Evolutionary conservation across 2,113 vertebrate genomes (phyloP), one percentile per base, ranked within the genome.

Genomic region (Channa argus): DNA sequence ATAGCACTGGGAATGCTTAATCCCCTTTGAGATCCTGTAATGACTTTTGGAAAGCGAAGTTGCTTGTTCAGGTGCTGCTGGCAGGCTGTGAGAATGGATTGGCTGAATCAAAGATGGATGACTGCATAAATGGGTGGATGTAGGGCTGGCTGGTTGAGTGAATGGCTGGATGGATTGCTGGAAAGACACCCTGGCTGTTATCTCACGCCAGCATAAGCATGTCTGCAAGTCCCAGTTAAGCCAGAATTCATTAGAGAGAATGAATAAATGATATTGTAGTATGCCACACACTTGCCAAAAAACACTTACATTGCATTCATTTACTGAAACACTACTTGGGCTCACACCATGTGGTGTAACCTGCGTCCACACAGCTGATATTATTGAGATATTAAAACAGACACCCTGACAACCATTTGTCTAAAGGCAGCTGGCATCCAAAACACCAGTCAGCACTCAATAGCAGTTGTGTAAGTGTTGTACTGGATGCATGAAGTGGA

Each of bases 101-200:
- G 6, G 38, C 33, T 63, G 51, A 56, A 33, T 56, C 2, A 14
- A 39, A 38, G 43, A 56, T 67, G 51, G 63, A 49, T 66, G 61
- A 24, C 37, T 63, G 10, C 64, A 56, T 73, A 71, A 82, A 77
- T 63, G 36, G 59, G 56, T 64, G 65, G 61, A 77, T 53, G 36
- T 78, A 15, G 38, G 24, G 37, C 60, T 63, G 51, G 41, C 67
- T 62, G 63, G 45, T 39, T 63, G 54, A 63, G 49, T 66, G 78
- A 75, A 71, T 80, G 52, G 43, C 37, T 36, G 24, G 52, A 83
- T 65, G 54, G 45, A 54, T 68, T 15, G 45, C 54, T 59, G 50
- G 45, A 72, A 38, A 54, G 39, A 64, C 61, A 77, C 67, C 55
- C 79, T 59, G 36, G 59, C 46, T 47, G 60, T 6, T 67, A 69